phyloP scores from a whole-genome alignment of 2,113 vertebrate species.

The Nothocercus nigrocapillus region DNA sequence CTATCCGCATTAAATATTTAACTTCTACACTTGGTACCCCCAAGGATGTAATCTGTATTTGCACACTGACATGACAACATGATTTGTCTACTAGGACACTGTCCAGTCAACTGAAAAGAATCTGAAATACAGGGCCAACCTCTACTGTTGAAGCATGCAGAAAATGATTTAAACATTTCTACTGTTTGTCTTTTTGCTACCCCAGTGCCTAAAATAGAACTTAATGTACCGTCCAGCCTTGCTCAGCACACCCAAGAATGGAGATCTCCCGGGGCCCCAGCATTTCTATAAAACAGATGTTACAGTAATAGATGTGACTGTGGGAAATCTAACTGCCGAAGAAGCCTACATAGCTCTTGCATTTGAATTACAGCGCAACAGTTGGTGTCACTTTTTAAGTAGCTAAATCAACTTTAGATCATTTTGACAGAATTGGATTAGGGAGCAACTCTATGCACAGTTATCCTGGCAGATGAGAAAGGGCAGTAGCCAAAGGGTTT shows the following conservation, averaged over 20 bases:
- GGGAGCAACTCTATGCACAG: background rate
- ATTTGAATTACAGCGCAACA: background rate
- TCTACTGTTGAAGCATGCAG: background rate
- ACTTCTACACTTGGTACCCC: background rate
- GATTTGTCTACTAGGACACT: background rate
- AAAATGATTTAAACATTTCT: slow-evolving; percentile 6
- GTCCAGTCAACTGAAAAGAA: slow-evolving; percentile 15
- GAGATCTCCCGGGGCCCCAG: background rate
- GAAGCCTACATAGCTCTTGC: background rate
- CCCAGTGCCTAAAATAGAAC: background rate
- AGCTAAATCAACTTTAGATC: background rate
- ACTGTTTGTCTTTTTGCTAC: background rate
- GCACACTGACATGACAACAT: background rate
- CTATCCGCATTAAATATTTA: background rate
- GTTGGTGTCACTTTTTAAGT: background rate
- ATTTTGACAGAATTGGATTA: background rate
- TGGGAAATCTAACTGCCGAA: background rate
- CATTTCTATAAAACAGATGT: slow-evolving; percentile 36
- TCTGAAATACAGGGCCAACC: background rate
- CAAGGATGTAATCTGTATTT: background rate
- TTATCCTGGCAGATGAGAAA: background rate
- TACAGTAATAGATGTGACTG: background rate
- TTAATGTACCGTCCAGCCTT: background rate
- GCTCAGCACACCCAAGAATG: background rate
- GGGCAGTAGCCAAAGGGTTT: background rate